Evolutionary conservation across 2,888 invertebrate species (phyloP).

Genomic region (Criorhina ranunculi): DNA sequence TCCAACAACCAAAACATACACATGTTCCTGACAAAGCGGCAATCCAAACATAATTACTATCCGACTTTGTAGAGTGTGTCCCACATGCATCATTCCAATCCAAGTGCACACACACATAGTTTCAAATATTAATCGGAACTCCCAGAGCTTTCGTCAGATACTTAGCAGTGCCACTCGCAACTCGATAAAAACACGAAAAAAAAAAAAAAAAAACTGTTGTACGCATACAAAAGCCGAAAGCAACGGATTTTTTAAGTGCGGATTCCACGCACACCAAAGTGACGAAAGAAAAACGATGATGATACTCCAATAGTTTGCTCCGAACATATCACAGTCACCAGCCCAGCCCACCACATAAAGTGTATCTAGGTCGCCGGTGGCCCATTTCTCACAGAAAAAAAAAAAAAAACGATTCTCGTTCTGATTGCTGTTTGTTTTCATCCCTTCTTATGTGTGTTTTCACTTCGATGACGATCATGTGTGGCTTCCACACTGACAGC

Average conservation of each 20-base stretch:
- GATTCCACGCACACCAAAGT: slow-evolving; percentile 67
- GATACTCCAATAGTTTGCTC: slow-evolving; percentile 56
- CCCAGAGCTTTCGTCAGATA: slow-evolving; percentile 64
- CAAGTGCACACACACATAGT: slow-evolving; percentile 2
- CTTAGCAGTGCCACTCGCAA: slow-evolving; percentile 37
- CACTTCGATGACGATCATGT: slow-evolving; percentile 56
- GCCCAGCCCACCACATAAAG: slow-evolving; percentile 33
- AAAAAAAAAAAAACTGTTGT: too few species aligned
- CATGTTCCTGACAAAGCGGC: background rate
- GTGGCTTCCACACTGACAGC: slow-evolving; percentile 52
- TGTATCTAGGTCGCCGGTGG: slow-evolving; percentile 68
- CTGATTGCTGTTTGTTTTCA: slow-evolving; percentile 47
- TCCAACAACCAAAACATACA: background rate
- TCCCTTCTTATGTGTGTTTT: slow-evolving; percentile 13
- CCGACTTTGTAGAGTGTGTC: background rate
- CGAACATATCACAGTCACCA: slow-evolving; percentile 49
- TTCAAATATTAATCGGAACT: slow-evolving; percentile 40
- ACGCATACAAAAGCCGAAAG: slow-evolving; percentile 30
- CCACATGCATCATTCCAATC: background rate
- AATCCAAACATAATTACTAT: background rate
- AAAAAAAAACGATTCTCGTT: slow-evolving; percentile 71
- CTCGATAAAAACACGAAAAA: slow-evolving; percentile 31
- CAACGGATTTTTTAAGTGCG: slow-evolving; percentile 55
- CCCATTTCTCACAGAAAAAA: slow-evolving; percentile 72
- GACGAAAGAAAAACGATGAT: slow-evolving; percentile 71